These are phyloP conservation scores for Drosophila serrata DNA, from an alignment of 1,140 invertebrate species.

Conservation along the genomic window DNA sequence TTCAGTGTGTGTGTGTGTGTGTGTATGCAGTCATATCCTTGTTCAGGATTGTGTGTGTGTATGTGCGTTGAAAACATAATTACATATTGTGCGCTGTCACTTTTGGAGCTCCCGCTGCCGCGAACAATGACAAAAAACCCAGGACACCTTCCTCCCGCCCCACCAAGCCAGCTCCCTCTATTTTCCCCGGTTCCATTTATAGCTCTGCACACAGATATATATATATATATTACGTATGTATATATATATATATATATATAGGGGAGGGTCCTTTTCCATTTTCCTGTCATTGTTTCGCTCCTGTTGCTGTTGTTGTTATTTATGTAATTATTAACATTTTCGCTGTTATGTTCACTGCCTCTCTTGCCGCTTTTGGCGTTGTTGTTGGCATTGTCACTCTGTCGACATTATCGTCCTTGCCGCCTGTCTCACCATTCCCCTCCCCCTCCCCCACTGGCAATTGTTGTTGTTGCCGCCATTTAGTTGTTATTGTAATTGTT, in stretches of 20 bases:
- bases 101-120: slow-evolving; percentile 67
- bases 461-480: slow-evolving; percentile 19
- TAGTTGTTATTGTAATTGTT: slow-evolving; percentile 64
- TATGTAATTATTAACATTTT: slow-evolving; percentile 84
- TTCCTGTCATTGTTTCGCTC: slow-evolving; percentile 42
- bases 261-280: slow-evolving; percentile 7
- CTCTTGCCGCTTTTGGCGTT: slow-evolving; percentile 22
- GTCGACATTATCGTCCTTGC: slow-evolving; percentile 51
- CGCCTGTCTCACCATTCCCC: background rate
- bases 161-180: slow-evolving; percentile 10
- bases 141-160: slow-evolving; percentile 28
- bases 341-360: slow-evolving; percentile 51
- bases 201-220: slow-evolving; percentile 21
- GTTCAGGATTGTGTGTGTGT: slow-evolving; percentile 22
- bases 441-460: background rate
- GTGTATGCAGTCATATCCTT: slow-evolving; percentile 11
- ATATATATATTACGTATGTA: background rate
- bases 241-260: slow-evolving; percentile 6
- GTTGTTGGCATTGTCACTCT: slow-evolving; percentile 38
- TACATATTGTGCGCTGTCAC: slow-evolving; percentile 83
- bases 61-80: slow-evolving; percentile 72
- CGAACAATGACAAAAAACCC: slow-evolving; percentile 63
- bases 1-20: slow-evolving; percentile 10
- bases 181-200: slow-evolving; percentile 66
- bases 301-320: slow-evolving; percentile 73